These are phyloP conservation scores for Cetoscarus ocellatus DNA, from an alignment of 2,797 vertebrate genomes.

Conservation along the genomic window DNA sequence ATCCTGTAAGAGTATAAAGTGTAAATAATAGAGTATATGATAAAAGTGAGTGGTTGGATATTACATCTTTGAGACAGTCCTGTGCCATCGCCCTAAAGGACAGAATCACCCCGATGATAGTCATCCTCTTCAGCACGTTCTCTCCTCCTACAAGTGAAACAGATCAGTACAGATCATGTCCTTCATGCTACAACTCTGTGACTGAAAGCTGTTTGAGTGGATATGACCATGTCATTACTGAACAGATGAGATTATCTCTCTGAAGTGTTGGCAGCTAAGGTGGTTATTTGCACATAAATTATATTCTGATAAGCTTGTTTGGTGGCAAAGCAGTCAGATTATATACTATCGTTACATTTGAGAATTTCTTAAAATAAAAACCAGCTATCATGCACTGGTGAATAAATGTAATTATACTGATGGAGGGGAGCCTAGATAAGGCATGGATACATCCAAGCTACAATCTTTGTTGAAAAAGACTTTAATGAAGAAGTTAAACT, in stretches of 20 bases:
- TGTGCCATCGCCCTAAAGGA: constrained; percentile 74
- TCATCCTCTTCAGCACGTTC: constrained; percentile 94
- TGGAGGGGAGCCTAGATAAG: no score
- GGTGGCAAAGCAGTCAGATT: neutral
- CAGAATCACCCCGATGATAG: constrained; percentile 79
- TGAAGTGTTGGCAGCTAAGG: constrained; percentile 5
- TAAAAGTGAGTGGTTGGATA: constrained; percentile 1
- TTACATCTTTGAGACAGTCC: constrained; percentile 88
- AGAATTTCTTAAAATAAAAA: no score
- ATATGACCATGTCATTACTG: neutral
- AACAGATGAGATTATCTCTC: neutral
- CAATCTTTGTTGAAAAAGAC: no score
- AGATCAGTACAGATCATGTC: neutral
- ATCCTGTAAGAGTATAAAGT: neutral
- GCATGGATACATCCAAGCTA: no score
- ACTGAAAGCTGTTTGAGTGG: neutral
- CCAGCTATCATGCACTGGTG: no score
- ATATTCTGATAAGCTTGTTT: neutral
- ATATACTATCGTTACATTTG: neutral
- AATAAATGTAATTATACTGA: no score
- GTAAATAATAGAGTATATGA: neutral
- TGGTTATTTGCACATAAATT: constrained; percentile 15
- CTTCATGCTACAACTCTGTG: neutral
- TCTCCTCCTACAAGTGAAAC: constrained; percentile 85
- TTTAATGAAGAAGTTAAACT: no score